A percentile compares a stretch with the other conserved stretches of the same genome.
Evolutionary conservation across 2,113 vertebrate species (phyloP).

Genomic region (Ranitomeya variabilis): DNA sequence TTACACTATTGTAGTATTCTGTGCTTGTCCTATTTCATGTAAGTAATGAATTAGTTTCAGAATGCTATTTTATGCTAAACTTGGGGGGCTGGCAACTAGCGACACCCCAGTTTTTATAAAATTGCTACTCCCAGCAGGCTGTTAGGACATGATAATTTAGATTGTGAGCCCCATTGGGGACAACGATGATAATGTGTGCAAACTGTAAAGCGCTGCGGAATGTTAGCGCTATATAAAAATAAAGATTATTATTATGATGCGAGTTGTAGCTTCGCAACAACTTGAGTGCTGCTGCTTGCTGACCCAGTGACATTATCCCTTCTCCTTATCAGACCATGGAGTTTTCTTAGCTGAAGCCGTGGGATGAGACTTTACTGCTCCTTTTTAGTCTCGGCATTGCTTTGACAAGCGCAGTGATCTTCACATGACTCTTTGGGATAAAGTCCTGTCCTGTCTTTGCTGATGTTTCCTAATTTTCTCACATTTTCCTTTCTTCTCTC

Average conservation of each 20-base stretch:
- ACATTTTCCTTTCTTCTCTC: constrained; percentile 58
- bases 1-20: neutral
- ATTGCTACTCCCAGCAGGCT: too few relatives aligned
- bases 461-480: constrained; percentile 41
- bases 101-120: too few relatives aligned
- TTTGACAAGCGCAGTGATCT: neutral
- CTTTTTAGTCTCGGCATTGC: neutral
- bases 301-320: too few relatives aligned
- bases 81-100: too few relatives aligned
- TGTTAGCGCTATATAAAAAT: too few relatives aligned
- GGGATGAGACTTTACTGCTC: neutral
- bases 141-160: too few relatives aligned
- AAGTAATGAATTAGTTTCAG: neutral
- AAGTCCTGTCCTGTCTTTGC: constrained; percentile 24
- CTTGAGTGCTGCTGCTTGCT: too few relatives aligned
- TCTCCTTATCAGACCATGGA: neutral
- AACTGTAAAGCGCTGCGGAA: too few relatives aligned
- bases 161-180: too few relatives aligned
- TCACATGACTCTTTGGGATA: constrained; percentile 9
- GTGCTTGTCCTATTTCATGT: neutral
- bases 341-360: neutral
- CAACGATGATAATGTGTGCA: too few relatives aligned
- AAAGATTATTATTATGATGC: too few relatives aligned
- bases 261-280: too few relatives aligned
- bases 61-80: neutral